phyloP scores from a whole-genome alignment of 1,140 invertebrate species.

The Sweltsa coloradensis region DNA sequence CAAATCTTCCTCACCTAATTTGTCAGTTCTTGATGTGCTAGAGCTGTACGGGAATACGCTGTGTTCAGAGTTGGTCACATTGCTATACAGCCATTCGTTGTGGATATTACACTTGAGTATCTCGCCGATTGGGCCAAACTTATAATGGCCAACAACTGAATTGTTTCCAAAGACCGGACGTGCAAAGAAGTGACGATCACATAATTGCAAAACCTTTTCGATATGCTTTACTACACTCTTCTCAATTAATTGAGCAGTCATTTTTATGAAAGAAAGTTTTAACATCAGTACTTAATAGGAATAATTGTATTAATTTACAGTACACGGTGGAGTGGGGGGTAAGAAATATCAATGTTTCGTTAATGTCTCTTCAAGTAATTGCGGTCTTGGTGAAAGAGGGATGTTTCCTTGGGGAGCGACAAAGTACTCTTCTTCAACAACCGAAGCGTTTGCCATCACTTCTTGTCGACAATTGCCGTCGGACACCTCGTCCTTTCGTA shows the following conservation, averaged over 20 bases:
- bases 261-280: background rate
- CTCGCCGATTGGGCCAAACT: conserved; percentile 37
- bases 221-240: background rate
- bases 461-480: conserved; percentile 49
- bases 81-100: conserved; percentile 40
- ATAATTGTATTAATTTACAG: background rate
- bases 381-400: conserved; percentile 38
- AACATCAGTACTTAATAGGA: background rate
- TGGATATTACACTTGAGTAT: conserved; percentile 39
- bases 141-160: conserved; percentile 20
- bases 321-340: too few species aligned
- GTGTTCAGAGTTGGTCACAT: conserved; percentile 35
- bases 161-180: conserved; percentile 25
- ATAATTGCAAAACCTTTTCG: conserved; percentile 28
- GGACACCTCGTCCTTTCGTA: conserved; percentile 56
- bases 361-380: conserved; percentile 25
- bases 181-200: conserved; percentile 26
- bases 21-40: background rate
- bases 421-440: conserved; percentile 78
- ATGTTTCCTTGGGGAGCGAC: conserved; percentile 74
- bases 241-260: background rate
- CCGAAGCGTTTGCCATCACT: conserved; percentile 56
- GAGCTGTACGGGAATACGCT: conserved; percentile 32
- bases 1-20: too few species aligned
- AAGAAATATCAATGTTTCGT: background rate